Percentiles rank a stretch among this genome's conserved stretches.
Evolutionary conservation across 2,113 vertebrate genomes (phyloP).

Genomic region (Pontoporia blainvillei): DNA sequence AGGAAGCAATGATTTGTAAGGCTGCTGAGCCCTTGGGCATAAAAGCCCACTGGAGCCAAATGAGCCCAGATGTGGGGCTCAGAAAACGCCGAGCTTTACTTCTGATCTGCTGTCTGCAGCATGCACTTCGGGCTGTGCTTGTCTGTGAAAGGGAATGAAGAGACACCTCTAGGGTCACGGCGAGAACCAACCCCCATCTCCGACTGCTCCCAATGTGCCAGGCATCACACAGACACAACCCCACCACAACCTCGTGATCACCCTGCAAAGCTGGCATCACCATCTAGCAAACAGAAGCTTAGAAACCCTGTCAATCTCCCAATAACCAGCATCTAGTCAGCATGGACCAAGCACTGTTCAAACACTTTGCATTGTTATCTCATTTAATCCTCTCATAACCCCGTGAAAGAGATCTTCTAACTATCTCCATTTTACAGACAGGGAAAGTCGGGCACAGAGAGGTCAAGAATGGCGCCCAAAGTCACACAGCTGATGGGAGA

Average conservation of each 20-base stretch:
- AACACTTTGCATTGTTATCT: rapidly evolving
- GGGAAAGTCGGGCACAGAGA: neutral
- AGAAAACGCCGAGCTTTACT: neutral
- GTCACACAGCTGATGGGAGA: neutral
- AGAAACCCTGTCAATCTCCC: neutral
- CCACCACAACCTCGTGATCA: rapidly evolving
- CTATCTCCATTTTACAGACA: neutral
- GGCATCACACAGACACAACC: rapidly evolving
- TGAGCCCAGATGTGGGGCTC: neutral
- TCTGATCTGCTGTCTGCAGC: rapidly evolving
- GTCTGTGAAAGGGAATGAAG: rapidly evolving
- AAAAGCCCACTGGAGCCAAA: neutral
- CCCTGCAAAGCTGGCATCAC: rapidly evolving
- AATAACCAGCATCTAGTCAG: rapidly evolving
- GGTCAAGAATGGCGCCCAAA: neutral
- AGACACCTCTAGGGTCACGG: rapidly evolving
- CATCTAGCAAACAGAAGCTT: neutral
- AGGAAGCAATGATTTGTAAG: neutral
- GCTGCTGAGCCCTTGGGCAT: neutral
- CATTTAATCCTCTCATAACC: rapidly evolving
- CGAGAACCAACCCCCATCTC: neutral
- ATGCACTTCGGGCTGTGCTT: rapidly evolving
- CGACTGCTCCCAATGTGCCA: neutral
- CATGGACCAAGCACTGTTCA: rapidly evolving
- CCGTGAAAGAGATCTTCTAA: neutral